Evolutionary conservation across 2,888 invertebrate genomes (phyloP).

Genomic region (Axea sp.): DNA sequence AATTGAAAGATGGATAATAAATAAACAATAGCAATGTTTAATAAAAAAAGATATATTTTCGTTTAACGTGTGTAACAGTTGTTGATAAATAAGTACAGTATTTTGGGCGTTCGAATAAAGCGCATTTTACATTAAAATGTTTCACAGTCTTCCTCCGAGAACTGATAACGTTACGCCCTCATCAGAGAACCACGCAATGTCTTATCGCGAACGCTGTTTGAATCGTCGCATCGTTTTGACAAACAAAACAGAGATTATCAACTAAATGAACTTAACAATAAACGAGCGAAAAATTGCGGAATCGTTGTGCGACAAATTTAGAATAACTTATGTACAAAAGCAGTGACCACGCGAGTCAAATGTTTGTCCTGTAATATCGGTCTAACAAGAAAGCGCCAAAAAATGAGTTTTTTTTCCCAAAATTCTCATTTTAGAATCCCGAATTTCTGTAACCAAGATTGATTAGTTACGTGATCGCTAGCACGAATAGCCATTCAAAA

Average conservation of each 20-base stretch:
- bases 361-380: too few relatives aligned
- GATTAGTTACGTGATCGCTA: too few relatives aligned
- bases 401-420: too few relatives aligned
- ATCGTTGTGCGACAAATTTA: too few relatives aligned
- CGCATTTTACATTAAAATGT: slow-evolving; percentile 29
- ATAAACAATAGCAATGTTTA: slow-evolving; percentile 20
- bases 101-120: slow-evolving; percentile 21
- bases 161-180: slow-evolving; percentile 38
- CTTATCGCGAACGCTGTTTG: slow-evolving; percentile 16
- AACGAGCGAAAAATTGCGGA: slow-evolving; percentile 10
- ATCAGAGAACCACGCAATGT: slow-evolving; percentile 31
- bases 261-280: slow-evolving; percentile 25
- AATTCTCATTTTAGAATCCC: too few relatives aligned
- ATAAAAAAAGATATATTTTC: slow-evolving; percentile 36
- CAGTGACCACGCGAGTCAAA: too few relatives aligned
- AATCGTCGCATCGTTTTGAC: slow-evolving; percentile 29
- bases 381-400: too few relatives aligned
- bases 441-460: too few relatives aligned
- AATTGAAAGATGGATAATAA: slow-evolving; percentile 9
- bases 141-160: slow-evolving; percentile 29
- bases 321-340: too few relatives aligned
- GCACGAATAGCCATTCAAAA: too few relatives aligned
- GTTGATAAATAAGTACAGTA: slow-evolving; percentile 28
- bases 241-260: slow-evolving; percentile 28
- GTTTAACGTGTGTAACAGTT: slow-evolving; percentile 22